phyloP scores from a whole-genome alignment of 2,888 invertebrate genomes.

The Charanyca ferruginea region DNA sequence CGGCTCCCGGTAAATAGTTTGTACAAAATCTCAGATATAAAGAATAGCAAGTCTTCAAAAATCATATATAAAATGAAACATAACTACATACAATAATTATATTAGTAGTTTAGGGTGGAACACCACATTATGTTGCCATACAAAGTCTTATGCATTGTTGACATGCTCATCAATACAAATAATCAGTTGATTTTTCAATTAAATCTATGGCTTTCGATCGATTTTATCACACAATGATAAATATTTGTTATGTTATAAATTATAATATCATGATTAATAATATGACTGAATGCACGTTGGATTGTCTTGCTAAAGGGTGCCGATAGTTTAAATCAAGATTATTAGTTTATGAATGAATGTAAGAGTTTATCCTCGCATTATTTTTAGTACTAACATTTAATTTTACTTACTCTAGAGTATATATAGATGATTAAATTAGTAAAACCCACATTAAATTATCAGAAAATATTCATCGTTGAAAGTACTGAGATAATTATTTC shows the following conservation, averaged over 20 bases:
- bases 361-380: slow-evolving; percentile 38
- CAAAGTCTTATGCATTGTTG: slow-evolving; percentile 45
- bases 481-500: not conserved
- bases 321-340: slow-evolving; percentile 37
- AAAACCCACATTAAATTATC: slow-evolving; percentile 16
- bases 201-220: slow-evolving; percentile 51
- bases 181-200: slow-evolving; percentile 44
- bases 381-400: slow-evolving; percentile 21
- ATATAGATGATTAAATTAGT: not conserved
- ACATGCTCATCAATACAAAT: slow-evolving; percentile 40
- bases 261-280: slow-evolving; percentile 35
- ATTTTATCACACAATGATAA: slow-evolving; percentile 56
- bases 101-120: slow-evolving; percentile 63
- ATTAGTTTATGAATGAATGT: slow-evolving; percentile 29
- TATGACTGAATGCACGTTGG: slow-evolving; percentile 37
- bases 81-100: slow-evolving; percentile 61
- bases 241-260: slow-evolving; percentile 26
- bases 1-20: slow-evolving; percentile 90
- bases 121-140: slow-evolving; percentile 63
- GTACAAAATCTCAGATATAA: slow-evolving; percentile 83
- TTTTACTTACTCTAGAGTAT: slow-evolving; percentile 27
- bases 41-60: slow-evolving; percentile 79
- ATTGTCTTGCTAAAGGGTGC: slow-evolving; percentile 41
- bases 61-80: slow-evolving; percentile 70
- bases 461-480: not conserved